Conservation (phyloP, 2,888 invertebrate genomes). For the Gymnoscelis rufifasciata region DNA sequence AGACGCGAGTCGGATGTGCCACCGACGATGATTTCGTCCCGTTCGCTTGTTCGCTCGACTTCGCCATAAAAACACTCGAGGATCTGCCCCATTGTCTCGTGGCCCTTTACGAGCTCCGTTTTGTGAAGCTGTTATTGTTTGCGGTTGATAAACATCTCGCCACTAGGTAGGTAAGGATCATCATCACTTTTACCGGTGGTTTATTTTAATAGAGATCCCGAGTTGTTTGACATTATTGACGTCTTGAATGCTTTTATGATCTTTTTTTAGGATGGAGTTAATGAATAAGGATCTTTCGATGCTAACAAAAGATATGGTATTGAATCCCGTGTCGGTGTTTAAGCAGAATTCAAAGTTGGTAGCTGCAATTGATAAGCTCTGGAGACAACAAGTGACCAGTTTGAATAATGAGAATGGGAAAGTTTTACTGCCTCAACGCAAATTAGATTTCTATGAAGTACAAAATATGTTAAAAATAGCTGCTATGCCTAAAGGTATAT, state of each 20-base stretch:
- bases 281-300: conserved; percentile 56
- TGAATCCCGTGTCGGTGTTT: conserved; percentile 41
- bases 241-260: conserved; percentile 47
- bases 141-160: conserved; percentile 78
- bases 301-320: conserved; percentile 46
- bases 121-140: conserved; percentile 78
- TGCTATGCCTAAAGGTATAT: conserved; percentile 16
- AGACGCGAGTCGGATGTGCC: conserved; percentile 72
- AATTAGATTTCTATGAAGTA: conserved; percentile 59
- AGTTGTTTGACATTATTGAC: conserved; percentile 63
- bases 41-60: conserved; percentile 68
- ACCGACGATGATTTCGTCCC: conserved; percentile 76
- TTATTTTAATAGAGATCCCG: conserved; percentile 61
- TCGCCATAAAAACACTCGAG: conserved; percentile 71
- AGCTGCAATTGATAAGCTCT: conserved; percentile 61
- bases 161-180: conserved; percentile 76
- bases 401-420: conserved; percentile 23
- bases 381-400: conserved; percentile 31
- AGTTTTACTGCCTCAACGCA: conserved; percentile 54
- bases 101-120: conserved; percentile 74
- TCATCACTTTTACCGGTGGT: conserved; percentile 69
- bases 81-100: conserved; percentile 72
- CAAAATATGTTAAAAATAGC: conserved; percentile 44
- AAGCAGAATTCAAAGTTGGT: conserved; percentile 61
- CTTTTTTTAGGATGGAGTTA: conserved; percentile 60